Conservation (phyloP, 35 echinoderm and acorn worm genomes). For the Ophiothrix spiculata region DNA sequence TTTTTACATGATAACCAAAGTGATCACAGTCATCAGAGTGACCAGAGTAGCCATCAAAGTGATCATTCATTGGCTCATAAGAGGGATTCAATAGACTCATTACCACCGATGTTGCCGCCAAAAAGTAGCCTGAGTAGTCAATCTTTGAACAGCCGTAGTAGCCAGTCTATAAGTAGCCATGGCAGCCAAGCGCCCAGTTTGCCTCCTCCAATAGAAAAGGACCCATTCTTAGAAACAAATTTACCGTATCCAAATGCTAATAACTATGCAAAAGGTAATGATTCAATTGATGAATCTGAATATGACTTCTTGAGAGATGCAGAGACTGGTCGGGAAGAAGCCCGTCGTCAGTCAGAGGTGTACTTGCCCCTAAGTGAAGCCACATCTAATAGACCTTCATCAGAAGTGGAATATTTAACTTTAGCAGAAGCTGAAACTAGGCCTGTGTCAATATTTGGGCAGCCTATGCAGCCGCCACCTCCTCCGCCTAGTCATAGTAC, state of each 20-base stretch:
- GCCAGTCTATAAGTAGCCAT: not conserved
- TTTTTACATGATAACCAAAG: conserved; percentile 9
- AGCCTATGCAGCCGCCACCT: not conserved
- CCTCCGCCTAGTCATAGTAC: not conserved
- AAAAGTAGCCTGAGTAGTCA: conserved; percentile 3
- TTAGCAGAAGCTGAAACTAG: not conserved
- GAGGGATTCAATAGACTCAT: not conserved
- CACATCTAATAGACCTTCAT: not conserved
- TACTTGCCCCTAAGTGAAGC: not conserved
- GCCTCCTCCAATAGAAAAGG: not conserved
- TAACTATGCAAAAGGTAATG: not conserved
- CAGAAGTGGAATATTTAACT: not conserved
- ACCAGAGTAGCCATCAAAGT: not conserved
- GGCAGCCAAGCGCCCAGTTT: not conserved
- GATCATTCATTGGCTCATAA: conserved; percentile 11
- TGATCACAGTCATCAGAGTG: conserved; percentile 2
- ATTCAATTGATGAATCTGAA: not conserved
- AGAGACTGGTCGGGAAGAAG: not conserved
- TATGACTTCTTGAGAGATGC: not conserved
- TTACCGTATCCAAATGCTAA: not conserved
- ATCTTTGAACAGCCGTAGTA: not conserved
- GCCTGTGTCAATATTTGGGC: not conserved
- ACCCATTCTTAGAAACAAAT: not conserved
- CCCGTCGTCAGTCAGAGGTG: not conserved
- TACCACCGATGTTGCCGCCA: not conserved